Base-by-base conservation (phyloP, 2,113 vertebrate species). In the Pachyramphus minor region DNA sequence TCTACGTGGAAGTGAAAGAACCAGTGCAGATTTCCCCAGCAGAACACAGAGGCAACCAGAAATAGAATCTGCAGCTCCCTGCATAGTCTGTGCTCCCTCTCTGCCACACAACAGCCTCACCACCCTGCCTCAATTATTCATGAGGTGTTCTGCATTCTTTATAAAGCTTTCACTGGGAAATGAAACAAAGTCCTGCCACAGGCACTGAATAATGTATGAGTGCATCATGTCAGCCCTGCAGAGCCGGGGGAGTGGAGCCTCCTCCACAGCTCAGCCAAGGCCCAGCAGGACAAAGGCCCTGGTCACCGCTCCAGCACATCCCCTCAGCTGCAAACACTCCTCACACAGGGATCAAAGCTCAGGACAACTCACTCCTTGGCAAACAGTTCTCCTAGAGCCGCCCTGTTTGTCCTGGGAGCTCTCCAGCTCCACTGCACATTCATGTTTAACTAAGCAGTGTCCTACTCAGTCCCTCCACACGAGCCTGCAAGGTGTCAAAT, bases 161-260 rank as follows among this genome's bases (percentile, higher is more conserved):
- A 96, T 87, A 79, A 95, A 91, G 93, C 85, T 79, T 91, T 76
- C 91, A 82, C 82, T 77, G 69, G 64, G 87, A 94, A 89, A 67
- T 55, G 77, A 94, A 90, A 84, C 73, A 41, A 80, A 76, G 62
- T 82, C 82, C 84, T 22, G 17, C 71, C 78, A 72, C 3, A 25
- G 56, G 85, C 71, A 60, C 1, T 91, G 74, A 95, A 93, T 91
- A 91, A 94, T 95, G 31, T 2, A 92, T 56, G 33, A 82, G 58
- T 22, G 24, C 73, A 78, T 23, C 21, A 14, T 9, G 66, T 13
- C 64, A 93, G 47, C 85, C 45, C 78, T 5, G 58, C 80, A 90
- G 91, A 73, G 63, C 76, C 16, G 80, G 45, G 45, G 3, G 12
- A 67, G 55, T 37, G 52, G 59, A 82, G 63, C 33, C 69, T 62